Percentiles rank a stretch among this genome's conserved stretches.
Evolutionary conservation across 30 jellyfish, hydroid and myxozoan genomes (phyloP).

Genomic region (Aurelia sp.): DNA sequence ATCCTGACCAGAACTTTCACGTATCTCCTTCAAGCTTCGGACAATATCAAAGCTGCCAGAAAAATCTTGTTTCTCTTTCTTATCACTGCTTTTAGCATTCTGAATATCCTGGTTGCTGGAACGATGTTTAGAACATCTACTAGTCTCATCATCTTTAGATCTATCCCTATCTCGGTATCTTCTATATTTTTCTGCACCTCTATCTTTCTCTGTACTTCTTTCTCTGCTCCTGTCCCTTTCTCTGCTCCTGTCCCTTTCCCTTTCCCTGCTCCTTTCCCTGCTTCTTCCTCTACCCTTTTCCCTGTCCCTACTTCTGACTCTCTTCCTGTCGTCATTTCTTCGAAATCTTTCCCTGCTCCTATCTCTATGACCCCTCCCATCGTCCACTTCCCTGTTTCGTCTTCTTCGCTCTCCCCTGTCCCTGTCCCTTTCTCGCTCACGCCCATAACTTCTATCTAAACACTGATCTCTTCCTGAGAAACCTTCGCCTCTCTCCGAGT

Average conservation of each 20-base stretch:
- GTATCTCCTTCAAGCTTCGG: not conserved
- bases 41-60: not conserved
- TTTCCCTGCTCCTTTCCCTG: slow-evolving; percentile 8
- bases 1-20: not conserved
- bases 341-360: slow-evolving; percentile 5
- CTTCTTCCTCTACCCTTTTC: not conserved
- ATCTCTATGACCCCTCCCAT: slow-evolving; percentile 1
- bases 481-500: not conserved
- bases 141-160: too few relatives aligned
- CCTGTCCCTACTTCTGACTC: slow-evolving; percentile 19
- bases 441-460: not conserved
- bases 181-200: slow-evolving; percentile 2
- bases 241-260: not conserved
- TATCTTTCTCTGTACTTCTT: not conserved
- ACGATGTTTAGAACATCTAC: too few relatives aligned
- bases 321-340: not conserved
- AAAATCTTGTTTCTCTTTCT: too few relatives aligned
- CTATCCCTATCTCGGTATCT: not conserved
- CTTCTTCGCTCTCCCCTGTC: slow-evolving; percentile 11
- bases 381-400: slow-evolving; percentile 6
- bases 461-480: not conserved
- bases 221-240: slow-evolving; percentile 11
- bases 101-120: not conserved
- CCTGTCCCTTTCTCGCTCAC: slow-evolving; percentile 25
- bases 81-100: too few relatives aligned